These are phyloP conservation scores for Anableps anableps DNA, from an alignment of 2,797 vertebrate species.

Conservation along the genomic window DNA sequence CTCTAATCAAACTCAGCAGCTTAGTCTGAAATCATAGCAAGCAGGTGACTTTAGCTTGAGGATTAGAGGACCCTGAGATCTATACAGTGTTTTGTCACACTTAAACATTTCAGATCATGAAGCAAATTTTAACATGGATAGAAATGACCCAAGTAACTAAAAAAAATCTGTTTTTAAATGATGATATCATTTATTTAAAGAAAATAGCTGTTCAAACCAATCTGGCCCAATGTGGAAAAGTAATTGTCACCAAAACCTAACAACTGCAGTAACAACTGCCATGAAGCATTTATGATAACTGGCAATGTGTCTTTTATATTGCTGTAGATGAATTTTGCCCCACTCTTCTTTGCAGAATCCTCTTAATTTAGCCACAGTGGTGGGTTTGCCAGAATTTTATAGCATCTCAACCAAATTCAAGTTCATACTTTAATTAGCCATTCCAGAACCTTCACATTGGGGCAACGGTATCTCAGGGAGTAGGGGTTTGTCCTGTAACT, in stretches of 20 bases:
- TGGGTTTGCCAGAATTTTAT: neutral
- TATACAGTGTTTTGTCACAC: too few species aligned
- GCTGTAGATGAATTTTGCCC: neutral
- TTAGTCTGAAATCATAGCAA: conserved; percentile 44
- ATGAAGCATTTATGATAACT: neutral
- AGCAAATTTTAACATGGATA: too few species aligned
- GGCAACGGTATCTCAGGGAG: too few species aligned
- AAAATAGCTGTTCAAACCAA: neutral
- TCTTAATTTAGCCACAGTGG: neutral
- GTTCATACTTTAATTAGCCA: neutral
- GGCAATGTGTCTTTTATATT: neutral
- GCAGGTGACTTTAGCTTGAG: conserved; percentile 43
- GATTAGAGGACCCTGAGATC: conserved; percentile 39
- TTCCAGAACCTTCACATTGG: neutral
- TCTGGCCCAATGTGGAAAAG: too few species aligned
- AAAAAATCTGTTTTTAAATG: neutral
- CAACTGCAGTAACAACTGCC: neutral
- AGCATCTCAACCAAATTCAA: neutral
- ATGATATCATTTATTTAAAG: neutral
- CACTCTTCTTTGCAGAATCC: neutral
- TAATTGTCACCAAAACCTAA: too few species aligned
- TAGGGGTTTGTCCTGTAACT: too few species aligned
- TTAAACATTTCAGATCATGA: too few species aligned
- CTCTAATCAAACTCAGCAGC: conserved; percentile 49
- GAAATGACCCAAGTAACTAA: neutral